These are phyloP conservation scores for Cerceris ruficornis DNA, from an alignment of 2,888 invertebrate genomes.

Conservation along the genomic window DNA sequence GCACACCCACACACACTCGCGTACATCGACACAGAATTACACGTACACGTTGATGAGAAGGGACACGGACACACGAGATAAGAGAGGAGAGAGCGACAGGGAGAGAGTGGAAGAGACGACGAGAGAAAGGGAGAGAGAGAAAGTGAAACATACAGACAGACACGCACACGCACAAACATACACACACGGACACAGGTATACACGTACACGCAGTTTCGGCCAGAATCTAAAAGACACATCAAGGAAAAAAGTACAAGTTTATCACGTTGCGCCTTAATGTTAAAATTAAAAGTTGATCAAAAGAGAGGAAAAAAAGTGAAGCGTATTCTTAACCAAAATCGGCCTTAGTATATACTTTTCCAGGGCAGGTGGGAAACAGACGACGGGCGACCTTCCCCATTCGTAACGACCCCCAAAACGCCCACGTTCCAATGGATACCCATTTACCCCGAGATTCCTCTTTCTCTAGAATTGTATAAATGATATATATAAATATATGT, in stretches of 20 bases:
- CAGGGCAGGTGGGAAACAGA: constrained; percentile 48
- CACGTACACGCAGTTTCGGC: constrained; percentile 77
- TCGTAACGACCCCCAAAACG: constrained; percentile 14
- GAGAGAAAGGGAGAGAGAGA: too few species aligned
- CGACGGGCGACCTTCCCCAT: constrained; percentile 69
- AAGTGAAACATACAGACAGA: constrained; percentile 11
- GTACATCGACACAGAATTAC: constrained; percentile 58
- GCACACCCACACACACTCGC: constrained; percentile 68
- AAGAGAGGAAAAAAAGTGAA: constrained; percentile 73
- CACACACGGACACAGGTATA: constrained; percentile 50
- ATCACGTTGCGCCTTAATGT: constrained; percentile 81
- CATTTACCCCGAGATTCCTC: constrained; percentile 21
- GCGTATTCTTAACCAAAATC: constrained; percentile 81
- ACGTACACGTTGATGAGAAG: constrained; percentile 31
- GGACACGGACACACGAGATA: constrained; percentile 11
- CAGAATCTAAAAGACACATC: constrained; percentile 81
- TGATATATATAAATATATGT: constrained; percentile 67
- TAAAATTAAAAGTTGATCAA: constrained; percentile 81
- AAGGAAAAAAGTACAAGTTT: constrained; percentile 81
- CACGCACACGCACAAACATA: constrained; percentile 39
- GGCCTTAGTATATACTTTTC: constrained; percentile 81
- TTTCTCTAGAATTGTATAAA: constrained; percentile 50
- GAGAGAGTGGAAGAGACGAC: too few species aligned
- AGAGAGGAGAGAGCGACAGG: too few species aligned
- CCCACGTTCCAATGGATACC: constrained; percentile 8